Conservation (phyloP, 2,797 vertebrate species). For the Sarcophilus harrisii region DNA sequence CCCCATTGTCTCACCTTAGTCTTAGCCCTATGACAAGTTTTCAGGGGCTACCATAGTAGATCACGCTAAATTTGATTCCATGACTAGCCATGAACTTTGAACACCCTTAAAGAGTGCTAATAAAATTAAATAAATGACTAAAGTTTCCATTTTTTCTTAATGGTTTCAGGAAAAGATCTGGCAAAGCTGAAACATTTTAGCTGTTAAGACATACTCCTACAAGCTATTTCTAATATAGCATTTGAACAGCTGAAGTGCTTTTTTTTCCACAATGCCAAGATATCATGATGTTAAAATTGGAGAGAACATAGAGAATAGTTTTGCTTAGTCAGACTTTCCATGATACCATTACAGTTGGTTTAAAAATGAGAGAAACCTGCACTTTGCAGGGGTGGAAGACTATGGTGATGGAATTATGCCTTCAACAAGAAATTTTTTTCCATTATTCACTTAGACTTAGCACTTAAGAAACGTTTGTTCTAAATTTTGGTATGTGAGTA, state of each 20-base stretch:
- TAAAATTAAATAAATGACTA: conserved; percentile 50
- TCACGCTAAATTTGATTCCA: conserved; percentile 4
- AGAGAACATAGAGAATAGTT: background rate
- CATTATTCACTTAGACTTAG: background rate
- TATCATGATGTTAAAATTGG: rapidly evolving
- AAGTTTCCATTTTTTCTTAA: conserved; percentile 42
- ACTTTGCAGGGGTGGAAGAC: background rate
- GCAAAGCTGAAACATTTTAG: conserved; percentile 12
- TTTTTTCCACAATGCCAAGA: background rate
- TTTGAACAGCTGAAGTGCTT: background rate
- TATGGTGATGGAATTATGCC: background rate
- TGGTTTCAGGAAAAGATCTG: conserved; percentile 38
- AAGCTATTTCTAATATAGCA: background rate
- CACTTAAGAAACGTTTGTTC: background rate
- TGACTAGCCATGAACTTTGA: background rate
- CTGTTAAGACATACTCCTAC: background rate
- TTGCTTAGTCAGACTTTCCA: background rate
- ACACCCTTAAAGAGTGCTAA: conserved; percentile 40
- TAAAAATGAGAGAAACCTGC: background rate
- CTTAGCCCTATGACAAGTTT: background rate
- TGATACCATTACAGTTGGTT: background rate
- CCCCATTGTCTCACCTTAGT: background rate
- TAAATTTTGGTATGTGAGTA: background rate
- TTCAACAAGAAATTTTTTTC: background rate
- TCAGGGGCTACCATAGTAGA: background rate